Base-by-base conservation (phyloP, 2,113 vertebrate species). In the Trichomycterus rosablanca region DNA sequence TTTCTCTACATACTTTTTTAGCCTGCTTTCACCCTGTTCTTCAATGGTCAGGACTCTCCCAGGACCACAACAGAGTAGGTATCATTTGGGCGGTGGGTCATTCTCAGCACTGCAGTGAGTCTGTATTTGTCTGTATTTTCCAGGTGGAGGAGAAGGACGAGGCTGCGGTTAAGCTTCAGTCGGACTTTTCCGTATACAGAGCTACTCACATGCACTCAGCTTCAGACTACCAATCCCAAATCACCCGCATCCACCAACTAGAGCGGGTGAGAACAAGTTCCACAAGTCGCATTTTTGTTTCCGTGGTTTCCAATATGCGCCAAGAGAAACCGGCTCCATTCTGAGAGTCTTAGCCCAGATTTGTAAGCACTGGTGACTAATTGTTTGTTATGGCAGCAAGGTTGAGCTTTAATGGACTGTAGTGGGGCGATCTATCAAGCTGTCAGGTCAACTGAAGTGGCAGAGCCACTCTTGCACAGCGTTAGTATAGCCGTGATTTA, bases 391-490 rank as follows among this genome's bases (percentile, higher is more conserved):
- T 87, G 82, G 85, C 81, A 78, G 74, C 70, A 70, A 68, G 64
- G 71, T 77, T 80, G 81, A 78, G 73, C 80, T 84, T 86, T 85
- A 86, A 87, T 85, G 83, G 85, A 88, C 81, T 85, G 80, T 76
- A 78, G 78, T 79, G 76, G 68, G 76, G 76, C 76, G 73, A 89
- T 87, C 82, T 76, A 82, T 86, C 84, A 87, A 81, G 34, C 77
- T 82, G 81, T 82, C 78, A 4, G 78, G 81, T 85, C 85, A 81
- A 72, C 69, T 83, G 75, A 78, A 84, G 84, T 80, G 78, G 70
- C 76, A 37, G 69, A 82, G 80, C 83, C 80, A 75, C 74, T 70
- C 68, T 71, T 65, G 79, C 67, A 72, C 72, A 63, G 68, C 49
- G 73, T 68, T 64, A 40, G 72, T 71, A 69, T 71, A 68, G 43